These are phyloP conservation scores for Sweltsa coloradensis DNA, from an alignment of 1,140 invertebrate genomes.

Conservation along the genomic window DNA sequence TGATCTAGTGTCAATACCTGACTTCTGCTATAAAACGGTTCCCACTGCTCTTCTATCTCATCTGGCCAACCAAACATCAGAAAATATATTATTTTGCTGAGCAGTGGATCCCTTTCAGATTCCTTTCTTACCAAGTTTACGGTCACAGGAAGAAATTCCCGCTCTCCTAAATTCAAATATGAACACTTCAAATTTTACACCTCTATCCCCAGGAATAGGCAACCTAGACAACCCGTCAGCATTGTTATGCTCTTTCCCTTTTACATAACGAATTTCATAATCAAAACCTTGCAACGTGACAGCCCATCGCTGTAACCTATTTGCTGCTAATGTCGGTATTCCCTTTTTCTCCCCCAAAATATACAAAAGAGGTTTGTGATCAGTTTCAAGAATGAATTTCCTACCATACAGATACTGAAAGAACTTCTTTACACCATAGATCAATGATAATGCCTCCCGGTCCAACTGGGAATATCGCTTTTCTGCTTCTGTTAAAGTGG, in stretches of 20 bases:
- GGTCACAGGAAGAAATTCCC: background rate
- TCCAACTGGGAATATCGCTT: slow-evolving; percentile 37
- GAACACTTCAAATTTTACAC: background rate
- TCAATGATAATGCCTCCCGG: slow-evolving; percentile 35
- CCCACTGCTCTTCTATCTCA: background rate
- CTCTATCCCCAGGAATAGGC: background rate
- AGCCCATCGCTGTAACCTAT: slow-evolving; percentile 26
- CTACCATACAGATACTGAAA: slow-evolving; percentile 33
- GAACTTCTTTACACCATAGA: slow-evolving; percentile 35
- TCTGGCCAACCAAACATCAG: slow-evolving; percentile 3
- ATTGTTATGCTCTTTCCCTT: background rate
- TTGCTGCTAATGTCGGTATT: slow-evolving; percentile 20
- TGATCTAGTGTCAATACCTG: background rate
- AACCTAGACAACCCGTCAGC: slow-evolving; percentile 2
- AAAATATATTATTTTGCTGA: background rate
- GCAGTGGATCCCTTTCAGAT: background rate
- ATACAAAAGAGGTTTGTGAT: slow-evolving; percentile 27
- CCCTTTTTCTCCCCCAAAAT: slow-evolving; percentile 20
- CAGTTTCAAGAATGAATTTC: slow-evolving; percentile 26
- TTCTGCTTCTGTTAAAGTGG: slow-evolving; percentile 31
- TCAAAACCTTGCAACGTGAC: slow-evolving; percentile 23
- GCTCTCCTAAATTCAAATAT: background rate
- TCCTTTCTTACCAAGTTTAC: background rate
- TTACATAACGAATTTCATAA: slow-evolving; percentile 24
- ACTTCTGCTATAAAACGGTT: background rate